Evolutionary conservation across 2,797 vertebrate species (phyloP).

Genomic region (Anolis apletophallus): DNA sequence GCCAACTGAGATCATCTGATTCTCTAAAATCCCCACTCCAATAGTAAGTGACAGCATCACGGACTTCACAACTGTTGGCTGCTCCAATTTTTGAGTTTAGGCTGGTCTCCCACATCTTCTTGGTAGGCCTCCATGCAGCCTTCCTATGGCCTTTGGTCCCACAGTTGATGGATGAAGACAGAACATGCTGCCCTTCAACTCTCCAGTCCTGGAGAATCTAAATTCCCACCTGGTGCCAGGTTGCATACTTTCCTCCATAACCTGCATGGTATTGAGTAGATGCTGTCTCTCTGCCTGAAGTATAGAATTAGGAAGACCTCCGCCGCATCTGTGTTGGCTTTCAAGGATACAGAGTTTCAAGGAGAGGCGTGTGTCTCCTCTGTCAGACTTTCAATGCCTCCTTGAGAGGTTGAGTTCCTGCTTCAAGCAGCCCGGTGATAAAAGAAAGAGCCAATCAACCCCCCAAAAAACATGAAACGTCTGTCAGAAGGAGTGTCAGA

Average conservation of each 20-base stretch:
- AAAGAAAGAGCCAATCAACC: conserved; percentile 15
- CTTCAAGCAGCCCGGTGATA: neutral
- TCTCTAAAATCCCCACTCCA: no score
- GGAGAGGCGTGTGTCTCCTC: neutral
- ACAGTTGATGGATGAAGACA: neutral
- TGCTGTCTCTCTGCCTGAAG: neutral
- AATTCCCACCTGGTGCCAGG: neutral
- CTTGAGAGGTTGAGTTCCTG: conserved; percentile 4
- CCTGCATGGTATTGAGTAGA: neutral
- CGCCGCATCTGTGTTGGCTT: neutral
- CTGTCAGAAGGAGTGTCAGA: conserved; percentile 17
- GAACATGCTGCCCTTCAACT: neutral
- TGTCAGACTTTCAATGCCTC: neutral
- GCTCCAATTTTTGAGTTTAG: no score
- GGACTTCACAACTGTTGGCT: no score
- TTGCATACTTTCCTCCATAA: no score
- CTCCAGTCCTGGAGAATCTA: neutral
- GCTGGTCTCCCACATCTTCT: neutral
- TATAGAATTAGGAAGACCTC: neutral
- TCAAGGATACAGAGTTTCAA: neutral
- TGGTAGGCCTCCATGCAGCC: neutral
- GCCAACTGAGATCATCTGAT: no score
- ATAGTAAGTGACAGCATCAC: no score
- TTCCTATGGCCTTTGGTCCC: neutral
- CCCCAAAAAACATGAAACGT: neutral